Evolutionary conservation across 2,888 invertebrate genomes (phyloP), one percentile per base, ranked within the genome.

Genomic region (Drosophila barbarae): DNA sequence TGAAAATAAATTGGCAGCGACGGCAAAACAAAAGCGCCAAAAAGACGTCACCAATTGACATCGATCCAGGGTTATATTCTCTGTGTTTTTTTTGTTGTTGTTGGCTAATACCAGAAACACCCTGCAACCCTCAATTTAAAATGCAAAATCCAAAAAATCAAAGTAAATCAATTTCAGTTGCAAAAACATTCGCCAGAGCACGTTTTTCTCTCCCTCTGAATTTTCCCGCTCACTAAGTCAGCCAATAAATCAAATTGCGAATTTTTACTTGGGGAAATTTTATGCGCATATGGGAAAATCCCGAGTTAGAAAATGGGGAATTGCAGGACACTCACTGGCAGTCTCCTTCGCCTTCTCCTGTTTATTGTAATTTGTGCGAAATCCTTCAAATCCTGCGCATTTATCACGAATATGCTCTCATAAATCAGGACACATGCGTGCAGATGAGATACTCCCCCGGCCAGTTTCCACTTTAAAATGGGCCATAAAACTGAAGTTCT

Each of bases 91-190:
- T 2, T 23, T 23, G 13, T 41, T 13, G n/a, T 5, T 42, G 26
- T 23, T 32, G 49, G 52, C 73, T 68, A 75, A 77, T 66, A 71
- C 70, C 57, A 64, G 59, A 84, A 71, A 73, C 81, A 73, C 81
- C 30, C 46, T 28, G 44, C 28, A 28, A 46, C 46, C 84, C 79
- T 71, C 74, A 65, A 68, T 82, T 82, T 82, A 86, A 78, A 77
- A 77, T 87, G 82, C 77, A 86, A 87, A 87, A 86, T 86, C 85
- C 76, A 80, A 86, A 80, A 86, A 87, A 87, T 87, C 86, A 80
- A 86, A 87, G 84, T 84, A 83, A 87, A 87, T 87, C 87, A 87
- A 87, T 87, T 87, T 86, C 76, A 67, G 64, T 72, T 64, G 79
- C 67, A 46, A 79, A 76, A 72, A 73, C 69, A 74, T 64, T 63